Evolutionary conservation across 2,113 vertebrate genomes (phyloP).

Genomic region (Hemicordylus capensis): DNA sequence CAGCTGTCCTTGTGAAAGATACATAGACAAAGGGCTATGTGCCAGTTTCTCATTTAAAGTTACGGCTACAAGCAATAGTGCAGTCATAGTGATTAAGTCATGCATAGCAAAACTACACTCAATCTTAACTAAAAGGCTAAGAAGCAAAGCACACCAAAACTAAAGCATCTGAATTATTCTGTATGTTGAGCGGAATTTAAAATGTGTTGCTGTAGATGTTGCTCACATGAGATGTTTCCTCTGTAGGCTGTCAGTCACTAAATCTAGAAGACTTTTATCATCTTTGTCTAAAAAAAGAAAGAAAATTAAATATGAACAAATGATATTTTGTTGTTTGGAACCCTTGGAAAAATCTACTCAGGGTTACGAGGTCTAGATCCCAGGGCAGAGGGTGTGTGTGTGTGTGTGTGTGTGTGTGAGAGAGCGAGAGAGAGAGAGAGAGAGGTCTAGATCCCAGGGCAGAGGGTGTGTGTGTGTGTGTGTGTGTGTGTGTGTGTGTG

Average conservation of each 20-base stretch:
- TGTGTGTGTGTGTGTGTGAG: too few relatives aligned
- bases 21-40: background rate
- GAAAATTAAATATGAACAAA: background rate
- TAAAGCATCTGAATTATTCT: conserved; percentile 35
- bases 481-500: too few relatives aligned
- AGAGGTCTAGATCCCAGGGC: too few relatives aligned
- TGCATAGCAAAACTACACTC: background rate
- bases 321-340: background rate
- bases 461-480: too few relatives aligned
- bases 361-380: background rate
- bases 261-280: conserved; percentile 66
- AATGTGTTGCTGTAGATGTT: conserved; percentile 1
- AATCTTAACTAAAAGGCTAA: too few relatives aligned
- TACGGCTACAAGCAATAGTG: background rate
- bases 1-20: background rate
- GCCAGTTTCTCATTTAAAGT: background rate
- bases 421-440: too few relatives aligned
- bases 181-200: background rate
- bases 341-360: background rate
- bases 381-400: too few relatives aligned
- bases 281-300: conserved; percentile 72
- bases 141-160: background rate
- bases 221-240: conserved; percentile 74
- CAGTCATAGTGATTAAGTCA: conserved; percentile 26
- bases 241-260: conserved; percentile 61